Percentiles rank a stretch among this genome's conserved stretches.
Conservation (phyloP, 2,113 vertebrate species). For the Menidia beryllina region DNA sequence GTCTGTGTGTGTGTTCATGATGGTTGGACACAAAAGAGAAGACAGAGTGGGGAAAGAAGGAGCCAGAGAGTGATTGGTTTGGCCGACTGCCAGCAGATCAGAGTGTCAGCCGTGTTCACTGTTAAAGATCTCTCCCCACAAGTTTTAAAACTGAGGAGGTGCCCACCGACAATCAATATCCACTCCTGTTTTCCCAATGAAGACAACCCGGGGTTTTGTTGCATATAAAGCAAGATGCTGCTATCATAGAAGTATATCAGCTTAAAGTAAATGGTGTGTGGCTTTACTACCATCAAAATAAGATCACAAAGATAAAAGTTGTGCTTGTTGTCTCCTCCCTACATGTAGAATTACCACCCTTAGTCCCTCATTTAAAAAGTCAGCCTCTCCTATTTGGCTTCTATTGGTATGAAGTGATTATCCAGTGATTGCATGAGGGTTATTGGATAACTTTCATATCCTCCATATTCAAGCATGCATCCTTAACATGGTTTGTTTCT, state of each 20-base stretch:
- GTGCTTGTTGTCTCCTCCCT: conserved; percentile 8
- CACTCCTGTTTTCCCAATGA: conserved; percentile 11
- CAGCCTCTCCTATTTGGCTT: conserved; percentile 31
- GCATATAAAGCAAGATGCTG: neutral
- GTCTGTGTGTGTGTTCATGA: conserved; percentile 48
- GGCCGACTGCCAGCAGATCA: conserved; percentile 51
- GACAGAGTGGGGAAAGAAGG: conserved; percentile 26
- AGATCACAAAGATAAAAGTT: conserved; percentile 29
- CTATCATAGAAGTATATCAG: conserved; percentile 1
- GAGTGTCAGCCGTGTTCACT: conserved; percentile 62
- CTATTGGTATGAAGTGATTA: conserved; percentile 31
- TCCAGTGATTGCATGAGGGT: conserved; percentile 23
- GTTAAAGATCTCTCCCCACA: conserved; percentile 47
- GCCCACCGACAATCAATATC: conserved; percentile 58
- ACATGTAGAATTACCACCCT: conserved; percentile 14
- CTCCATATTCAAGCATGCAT: conserved; percentile 18
- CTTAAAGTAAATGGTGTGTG: conserved; percentile 23
- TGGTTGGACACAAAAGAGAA: conserved; percentile 62
- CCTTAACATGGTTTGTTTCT: conserved; percentile 18
- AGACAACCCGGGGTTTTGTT: conserved; percentile 4
- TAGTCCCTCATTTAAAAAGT: conserved; percentile 39
- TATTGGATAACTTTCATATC: conserved; percentile 32
- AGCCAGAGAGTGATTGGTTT: conserved; percentile 55
- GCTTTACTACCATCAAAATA: conserved; percentile 13
- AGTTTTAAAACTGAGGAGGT: conserved; percentile 1